Evolutionary conservation across 37 sponge, comb jelly and placozoan genomes (phyloP).

Genomic region (Oopsacas minuta): DNA sequence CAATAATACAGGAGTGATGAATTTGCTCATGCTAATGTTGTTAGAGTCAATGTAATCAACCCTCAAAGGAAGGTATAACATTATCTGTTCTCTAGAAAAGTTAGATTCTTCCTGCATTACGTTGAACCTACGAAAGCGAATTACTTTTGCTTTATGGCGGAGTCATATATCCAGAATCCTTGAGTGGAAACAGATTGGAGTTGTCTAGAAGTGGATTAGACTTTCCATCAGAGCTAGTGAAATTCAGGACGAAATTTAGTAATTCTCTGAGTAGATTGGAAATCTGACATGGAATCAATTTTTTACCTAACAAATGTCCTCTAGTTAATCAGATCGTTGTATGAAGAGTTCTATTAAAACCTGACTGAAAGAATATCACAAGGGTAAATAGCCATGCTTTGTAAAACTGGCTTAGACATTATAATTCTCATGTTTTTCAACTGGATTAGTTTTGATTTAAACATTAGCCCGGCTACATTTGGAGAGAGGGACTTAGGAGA

Average conservation of each 20-base stretch:
- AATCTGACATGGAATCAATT: background rate
- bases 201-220: background rate
- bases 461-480: background rate
- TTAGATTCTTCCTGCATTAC: background rate
- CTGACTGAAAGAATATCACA: too few species aligned
- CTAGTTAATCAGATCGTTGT: too few species aligned
- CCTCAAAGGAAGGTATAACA: background rate
- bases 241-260: too few species aligned
- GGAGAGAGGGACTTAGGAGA: background rate
- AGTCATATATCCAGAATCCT: background rate
- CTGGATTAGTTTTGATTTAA: background rate
- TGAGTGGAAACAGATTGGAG: background rate
- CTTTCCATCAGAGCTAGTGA: too few species aligned
- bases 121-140: background rate
- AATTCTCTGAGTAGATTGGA: background rate
- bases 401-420: too few species aligned
- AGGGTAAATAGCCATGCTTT: too few species aligned
- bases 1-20: too few species aligned
- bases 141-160: background rate
- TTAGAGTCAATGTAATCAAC: too few species aligned
- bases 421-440: background rate
- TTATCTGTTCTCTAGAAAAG: background rate
- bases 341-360: too few species aligned
- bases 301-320: background rate
- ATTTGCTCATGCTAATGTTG: too few species aligned